phyloP scores from a whole-genome alignment of 1,140 invertebrate species.

The Drosophila burlai region DNA sequence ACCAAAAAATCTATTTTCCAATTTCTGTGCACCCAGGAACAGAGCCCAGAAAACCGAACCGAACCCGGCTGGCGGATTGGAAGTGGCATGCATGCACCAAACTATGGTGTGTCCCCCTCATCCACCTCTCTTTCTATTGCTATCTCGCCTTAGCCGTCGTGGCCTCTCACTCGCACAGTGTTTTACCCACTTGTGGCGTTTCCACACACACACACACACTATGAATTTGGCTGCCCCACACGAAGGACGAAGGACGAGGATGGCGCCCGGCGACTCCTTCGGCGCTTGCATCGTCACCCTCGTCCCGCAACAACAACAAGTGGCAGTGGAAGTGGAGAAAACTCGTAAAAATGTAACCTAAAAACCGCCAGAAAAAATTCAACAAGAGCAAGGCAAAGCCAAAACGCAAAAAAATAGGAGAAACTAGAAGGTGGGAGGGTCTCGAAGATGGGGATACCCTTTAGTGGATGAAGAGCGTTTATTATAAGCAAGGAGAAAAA shows the following conservation, averaged over 20 bases:
- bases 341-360: constrained; percentile 85
- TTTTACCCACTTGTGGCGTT: constrained; percentile 77
- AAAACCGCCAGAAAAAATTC: constrained; percentile 84
- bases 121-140: neutral
- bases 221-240: constrained; percentile 70
- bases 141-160: constrained; percentile 8
- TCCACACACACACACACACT: constrained; percentile 47
- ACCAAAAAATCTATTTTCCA: constrained; percentile 84
- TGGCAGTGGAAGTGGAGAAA: constrained; percentile 67
- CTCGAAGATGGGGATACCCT: neutral
- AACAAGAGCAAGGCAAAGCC: constrained; percentile 53
- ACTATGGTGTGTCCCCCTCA: constrained; percentile 15
- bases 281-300: constrained; percentile 51
- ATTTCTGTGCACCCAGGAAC: constrained; percentile 70
- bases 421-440: too few species aligned
- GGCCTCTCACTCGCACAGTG: constrained; percentile 28
- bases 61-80: constrained; percentile 4
- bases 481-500: neutral
- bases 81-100: constrained; percentile 55
- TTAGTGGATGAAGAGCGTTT: neutral
- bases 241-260: constrained; percentile 62
- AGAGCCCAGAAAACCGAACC: constrained; percentile 29
- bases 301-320: constrained; percentile 11
- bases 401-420: constrained; percentile 24
- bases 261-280: constrained; percentile 51